A percentile compares a stretch with the other conserved stretches of the same genome.
These are phyloP conservation scores for Pollenia griseotomentosa DNA, from an alignment of 2,888 invertebrate species.

Conservation along the genomic window DNA sequence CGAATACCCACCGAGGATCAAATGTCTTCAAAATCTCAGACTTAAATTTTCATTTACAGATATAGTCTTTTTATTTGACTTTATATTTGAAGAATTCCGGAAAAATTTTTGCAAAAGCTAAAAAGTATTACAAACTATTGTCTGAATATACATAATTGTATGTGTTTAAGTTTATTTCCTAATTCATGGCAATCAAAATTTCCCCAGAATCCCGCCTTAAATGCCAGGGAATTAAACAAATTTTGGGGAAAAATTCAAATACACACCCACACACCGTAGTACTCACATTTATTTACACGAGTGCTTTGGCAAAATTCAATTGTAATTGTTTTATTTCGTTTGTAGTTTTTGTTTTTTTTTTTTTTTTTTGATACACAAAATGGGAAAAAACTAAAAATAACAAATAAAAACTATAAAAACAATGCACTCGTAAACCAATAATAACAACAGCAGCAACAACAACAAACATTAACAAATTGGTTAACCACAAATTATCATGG, in stretches of 20 bases:
- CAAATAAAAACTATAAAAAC: conserved; percentile 30
- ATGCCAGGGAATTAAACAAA: not conserved
- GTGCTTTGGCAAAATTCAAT: conserved; percentile 48
- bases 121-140: too few species aligned
- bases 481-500: conserved; percentile 67
- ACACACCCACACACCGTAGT: not conserved
- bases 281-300: not conserved
- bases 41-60: too few species aligned
- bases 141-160: too few species aligned
- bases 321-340: conserved; percentile 28
- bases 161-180: too few species aligned
- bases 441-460: conserved; percentile 20
- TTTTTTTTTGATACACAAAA: not conserved
- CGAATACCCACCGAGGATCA: too few species aligned
- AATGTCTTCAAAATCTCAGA: too few species aligned
- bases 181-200: too few species aligned
- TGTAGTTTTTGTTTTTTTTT: not conserved
- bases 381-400: conserved; percentile 7
- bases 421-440: conserved; percentile 11
- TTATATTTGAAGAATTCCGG: too few species aligned
- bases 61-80: too few species aligned
- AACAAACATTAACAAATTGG: conserved; percentile 56
- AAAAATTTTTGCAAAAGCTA: too few species aligned
- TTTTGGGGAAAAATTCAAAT: not conserved
- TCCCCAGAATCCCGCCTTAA: too few species aligned